Conservation (phyloP, 2,888 invertebrate genomes). For the Lasioglossum pauxillum region DNA sequence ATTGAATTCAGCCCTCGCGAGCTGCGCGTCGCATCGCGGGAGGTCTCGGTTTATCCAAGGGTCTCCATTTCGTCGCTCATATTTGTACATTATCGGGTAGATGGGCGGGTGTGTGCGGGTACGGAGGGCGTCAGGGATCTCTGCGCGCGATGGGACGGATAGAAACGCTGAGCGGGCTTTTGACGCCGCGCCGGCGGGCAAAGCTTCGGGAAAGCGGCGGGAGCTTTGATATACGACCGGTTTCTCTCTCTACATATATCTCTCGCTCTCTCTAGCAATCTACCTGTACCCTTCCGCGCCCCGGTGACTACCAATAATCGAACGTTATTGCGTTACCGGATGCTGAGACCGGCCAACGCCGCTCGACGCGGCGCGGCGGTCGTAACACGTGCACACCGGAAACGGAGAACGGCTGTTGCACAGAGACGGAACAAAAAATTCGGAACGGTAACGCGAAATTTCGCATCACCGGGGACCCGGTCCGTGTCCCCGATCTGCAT, state of each 20-base stretch:
- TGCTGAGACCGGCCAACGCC: constrained; percentile 32
- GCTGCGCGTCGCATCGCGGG: background rate
- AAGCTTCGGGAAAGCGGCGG: constrained; percentile 65
- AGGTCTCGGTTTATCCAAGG: constrained; percentile 46
- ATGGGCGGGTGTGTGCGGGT: background rate
- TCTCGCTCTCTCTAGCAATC: background rate
- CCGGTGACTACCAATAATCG: constrained; percentile 79
- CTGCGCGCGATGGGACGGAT: constrained; percentile 37
- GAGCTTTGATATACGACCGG: constrained; percentile 81
- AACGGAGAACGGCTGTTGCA: constrained; percentile 36
- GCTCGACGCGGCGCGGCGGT: constrained; percentile 8
- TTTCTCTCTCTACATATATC: background rate
- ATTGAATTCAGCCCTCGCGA: constrained; percentile 19
- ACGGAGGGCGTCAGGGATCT: background rate
- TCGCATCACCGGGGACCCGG: background rate
- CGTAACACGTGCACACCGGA: constrained; percentile 57
- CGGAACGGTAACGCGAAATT: background rate
- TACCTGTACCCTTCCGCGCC: background rate
- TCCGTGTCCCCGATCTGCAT: too few species aligned
- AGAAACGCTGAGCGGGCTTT: constrained; percentile 48
- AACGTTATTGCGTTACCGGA: constrained; percentile 81
- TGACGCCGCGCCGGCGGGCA: constrained; percentile 46
- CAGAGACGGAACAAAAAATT: background rate
- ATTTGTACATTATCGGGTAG: constrained; percentile 50
- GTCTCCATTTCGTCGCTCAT: constrained; percentile 51